phyloP scores from a whole-genome alignment of 2,797 vertebrate species.

The Lepidocolaptes lacrymiger region DNA sequence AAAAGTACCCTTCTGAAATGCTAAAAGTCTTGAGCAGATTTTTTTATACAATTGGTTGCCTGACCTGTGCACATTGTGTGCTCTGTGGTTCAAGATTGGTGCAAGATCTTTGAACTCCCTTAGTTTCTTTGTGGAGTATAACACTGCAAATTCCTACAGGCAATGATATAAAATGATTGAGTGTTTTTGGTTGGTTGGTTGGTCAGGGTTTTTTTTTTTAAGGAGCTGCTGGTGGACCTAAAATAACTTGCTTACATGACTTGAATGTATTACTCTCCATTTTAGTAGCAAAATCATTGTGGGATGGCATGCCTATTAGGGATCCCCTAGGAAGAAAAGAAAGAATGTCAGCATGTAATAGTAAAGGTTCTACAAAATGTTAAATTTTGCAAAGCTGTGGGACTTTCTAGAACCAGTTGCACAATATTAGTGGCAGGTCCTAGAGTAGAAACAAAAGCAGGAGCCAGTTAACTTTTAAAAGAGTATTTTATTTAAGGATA shows the following conservation, averaged over 20 bases:
- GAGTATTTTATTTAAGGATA: background rate
- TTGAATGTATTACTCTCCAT: background rate
- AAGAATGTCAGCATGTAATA: background rate
- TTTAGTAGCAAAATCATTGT: background rate
- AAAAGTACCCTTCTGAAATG: background rate
- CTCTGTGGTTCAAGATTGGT: background rate
- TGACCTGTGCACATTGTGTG: background rate
- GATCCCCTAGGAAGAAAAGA: background rate
- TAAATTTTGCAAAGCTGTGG: background rate
- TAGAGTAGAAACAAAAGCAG: background rate
- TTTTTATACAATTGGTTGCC: background rate
- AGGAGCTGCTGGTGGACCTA: background rate
- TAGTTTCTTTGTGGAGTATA: background rate
- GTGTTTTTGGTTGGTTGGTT: background rate
- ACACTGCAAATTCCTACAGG: background rate
- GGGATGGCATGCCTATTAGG: background rate
- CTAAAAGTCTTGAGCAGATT: background rate
- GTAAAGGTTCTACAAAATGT: background rate
- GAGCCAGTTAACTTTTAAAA: background rate
- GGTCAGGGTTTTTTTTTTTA: background rate
- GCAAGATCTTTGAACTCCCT: slow-evolving; percentile 23
- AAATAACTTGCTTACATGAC: background rate
- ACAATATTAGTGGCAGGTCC: background rate
- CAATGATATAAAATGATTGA: background rate
- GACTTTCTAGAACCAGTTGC: background rate